These are phyloP conservation scores for Drosophila neutralis DNA, from an alignment of 2,888 invertebrate genomes.

Conservation along the genomic window DNA sequence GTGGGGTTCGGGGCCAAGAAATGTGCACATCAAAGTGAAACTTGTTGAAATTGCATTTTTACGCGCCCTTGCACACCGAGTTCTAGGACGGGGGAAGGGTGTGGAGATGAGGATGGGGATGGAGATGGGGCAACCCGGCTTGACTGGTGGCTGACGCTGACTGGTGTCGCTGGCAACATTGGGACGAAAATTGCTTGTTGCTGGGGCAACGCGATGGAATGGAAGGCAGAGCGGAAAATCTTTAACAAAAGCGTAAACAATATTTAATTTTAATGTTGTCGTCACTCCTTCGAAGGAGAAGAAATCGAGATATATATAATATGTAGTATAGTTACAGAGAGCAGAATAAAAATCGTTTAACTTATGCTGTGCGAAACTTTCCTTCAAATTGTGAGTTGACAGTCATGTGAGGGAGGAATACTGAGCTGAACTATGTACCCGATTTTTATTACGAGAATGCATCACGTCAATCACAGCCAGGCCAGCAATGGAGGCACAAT, in stretches of 20 bases:
- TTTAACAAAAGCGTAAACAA: constrained; percentile 64
- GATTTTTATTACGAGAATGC: constrained; percentile 53
- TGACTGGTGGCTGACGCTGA: constrained; percentile 18
- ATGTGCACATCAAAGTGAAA: constrained; percentile 80
- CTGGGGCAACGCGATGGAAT: constrained; percentile 53
- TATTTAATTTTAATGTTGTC: constrained; percentile 76
- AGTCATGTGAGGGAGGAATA: constrained; percentile 13
- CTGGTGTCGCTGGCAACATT: constrained; percentile 49
- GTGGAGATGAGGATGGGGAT: not conserved
- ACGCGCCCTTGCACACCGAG: constrained; percentile 77
- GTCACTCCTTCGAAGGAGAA: constrained; percentile 46
- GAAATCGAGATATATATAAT: constrained; percentile 1
- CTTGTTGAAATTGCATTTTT: constrained; percentile 81
- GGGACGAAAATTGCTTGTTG: constrained; percentile 66
- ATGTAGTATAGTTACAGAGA: not conserved
- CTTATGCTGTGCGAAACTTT: constrained; percentile 58
- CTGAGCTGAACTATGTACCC: constrained; percentile 18
- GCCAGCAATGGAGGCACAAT: constrained; percentile 29
- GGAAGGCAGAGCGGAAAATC: constrained; percentile 58
- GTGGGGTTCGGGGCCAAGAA: constrained; percentile 50
- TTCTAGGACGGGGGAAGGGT: constrained; percentile 28
- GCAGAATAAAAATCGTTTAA: constrained; percentile 49
- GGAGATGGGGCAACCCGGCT: constrained; percentile 8
- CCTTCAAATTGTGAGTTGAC: constrained; percentile 10
- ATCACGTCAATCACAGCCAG: constrained; percentile 53